Evolutionary conservation across 1,140 invertebrate species (phyloP), one percentile per base, ranked within the genome.

Genomic region (Orius insidiosus): DNA sequence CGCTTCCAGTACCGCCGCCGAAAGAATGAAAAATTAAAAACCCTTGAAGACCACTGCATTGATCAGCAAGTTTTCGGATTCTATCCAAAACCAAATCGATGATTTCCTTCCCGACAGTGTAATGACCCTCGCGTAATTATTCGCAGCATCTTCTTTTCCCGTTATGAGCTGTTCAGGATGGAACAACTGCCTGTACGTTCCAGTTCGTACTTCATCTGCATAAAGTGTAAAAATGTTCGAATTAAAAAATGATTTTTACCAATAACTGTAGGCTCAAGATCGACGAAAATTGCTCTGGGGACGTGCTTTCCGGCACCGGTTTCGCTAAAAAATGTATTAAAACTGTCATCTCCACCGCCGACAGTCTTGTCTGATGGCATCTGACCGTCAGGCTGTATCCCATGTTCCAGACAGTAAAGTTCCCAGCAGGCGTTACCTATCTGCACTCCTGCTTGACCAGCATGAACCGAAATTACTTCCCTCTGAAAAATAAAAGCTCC

Each of bases 11-110:
- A 5, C 88, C 88, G 37, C 88, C 89, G 36, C 89, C 88, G 59
- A 93, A 90, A 0, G 83, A 78, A 51, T 88, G 82, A 63, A 92
- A 88, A 46, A 87, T 75, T 1, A 89, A 63, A 55, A 87, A 85
- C 3, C 80, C 84, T 62, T 88, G 85, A 16, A 78, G 58, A 11
- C 83, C 79, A 18, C 78, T 76, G 59, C 84, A 88, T 57, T 84
- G 78, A 54, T 88, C 85, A 19, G 81, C 72, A 37, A 83, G 60
- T 57, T 83, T 81, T 33, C 78, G 62, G 37, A 82, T 68, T 8
- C 73, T 61, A 54, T 81, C 75, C 55, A 82, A 66, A 6, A 82
- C 80, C 4, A 72, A 61, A 41, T 78, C 76, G 5, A 85, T 68
- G 36, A 84, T 71, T 62, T 82, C 83, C 57, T 78, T 82, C 34